Evolutionary conservation across 2,888 invertebrate species (phyloP).

Genomic region (Dolomedes plantarius): DNA sequence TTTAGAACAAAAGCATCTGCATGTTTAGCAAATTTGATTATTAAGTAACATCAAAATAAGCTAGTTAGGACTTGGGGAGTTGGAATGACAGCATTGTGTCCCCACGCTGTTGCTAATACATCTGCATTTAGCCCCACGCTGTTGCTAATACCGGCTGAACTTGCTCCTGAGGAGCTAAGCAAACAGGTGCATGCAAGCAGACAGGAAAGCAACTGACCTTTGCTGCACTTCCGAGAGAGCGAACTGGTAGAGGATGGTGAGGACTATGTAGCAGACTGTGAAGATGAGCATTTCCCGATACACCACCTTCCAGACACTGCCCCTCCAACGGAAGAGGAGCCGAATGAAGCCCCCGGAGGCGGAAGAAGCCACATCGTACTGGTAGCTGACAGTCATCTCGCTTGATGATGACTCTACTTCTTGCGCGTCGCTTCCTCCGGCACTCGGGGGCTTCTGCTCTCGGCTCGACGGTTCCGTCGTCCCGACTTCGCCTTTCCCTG

Average conservation of each 20-base stretch:
- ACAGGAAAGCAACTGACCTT: constrained; percentile 78
- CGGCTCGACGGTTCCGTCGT: constrained; percentile 56
- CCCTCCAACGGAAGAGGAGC: constrained; percentile 81
- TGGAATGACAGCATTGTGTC: no score
- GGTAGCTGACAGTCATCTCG: constrained; percentile 81
- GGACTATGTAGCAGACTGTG: constrained; percentile 77
- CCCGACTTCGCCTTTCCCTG: background rate
- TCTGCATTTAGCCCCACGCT: no score
- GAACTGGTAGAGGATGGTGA: constrained; percentile 80
- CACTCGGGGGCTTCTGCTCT: constrained; percentile 50
- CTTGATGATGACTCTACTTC: constrained; percentile 39
- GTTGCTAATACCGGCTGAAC: no score
- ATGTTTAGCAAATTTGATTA: no score
- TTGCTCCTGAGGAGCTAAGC: no score
- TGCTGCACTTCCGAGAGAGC: constrained; percentile 79
- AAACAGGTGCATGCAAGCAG: no score
- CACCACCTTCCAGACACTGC: constrained; percentile 81
- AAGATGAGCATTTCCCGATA: constrained; percentile 80
- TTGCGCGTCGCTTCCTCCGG: constrained; percentile 34
- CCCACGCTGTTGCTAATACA: no score
- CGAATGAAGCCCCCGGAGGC: constrained; percentile 81
- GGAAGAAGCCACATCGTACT: constrained; percentile 81
- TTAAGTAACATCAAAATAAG: no score
- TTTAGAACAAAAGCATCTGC: no score
- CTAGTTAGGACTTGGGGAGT: no score